Conservation (phyloP, 2,113 vertebrate genomes). For the Salvelinus fontinalis region DNA sequence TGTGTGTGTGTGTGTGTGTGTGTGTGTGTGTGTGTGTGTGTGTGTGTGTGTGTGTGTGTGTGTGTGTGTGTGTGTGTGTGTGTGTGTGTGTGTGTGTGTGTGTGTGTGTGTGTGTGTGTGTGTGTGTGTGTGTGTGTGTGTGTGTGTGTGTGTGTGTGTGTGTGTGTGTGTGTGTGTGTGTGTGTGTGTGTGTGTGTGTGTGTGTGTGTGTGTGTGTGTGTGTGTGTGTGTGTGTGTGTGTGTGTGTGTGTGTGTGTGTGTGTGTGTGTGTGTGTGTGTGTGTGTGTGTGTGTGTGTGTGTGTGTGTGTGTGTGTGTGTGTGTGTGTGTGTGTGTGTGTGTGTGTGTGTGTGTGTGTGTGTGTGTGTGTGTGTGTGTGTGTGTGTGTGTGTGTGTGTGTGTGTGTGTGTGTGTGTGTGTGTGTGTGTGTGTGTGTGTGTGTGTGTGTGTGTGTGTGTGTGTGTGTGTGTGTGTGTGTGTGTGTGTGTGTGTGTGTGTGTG, state of each 20-base stretch:
- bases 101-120: constrained; percentile 23
- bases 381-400: constrained; percentile 22
- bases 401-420: not conserved
- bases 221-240: constrained; percentile 17
- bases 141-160: not conserved
- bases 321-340: not conserved
- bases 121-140: constrained; percentile 15
- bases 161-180: constrained; percentile 22
- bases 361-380: constrained; percentile 22
- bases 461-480: too few species aligned
- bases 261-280: constrained; percentile 12
- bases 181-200: not conserved
- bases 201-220: constrained; percentile 4
- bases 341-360: constrained; percentile 11
- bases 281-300: constrained; percentile 8
- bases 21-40: constrained; percentile 15
- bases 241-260: constrained; percentile 19
- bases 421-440: constrained; percentile 21
- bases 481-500: too few species aligned
- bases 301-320: constrained; percentile 17
- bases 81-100: constrained; percentile 11
- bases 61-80: constrained; percentile 1
- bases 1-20: constrained; percentile 9
- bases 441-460: not conserved
- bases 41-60: constrained; percentile 8